Conservation (phyloP, 1,140 invertebrate species). For the Melanaphis sacchari region DNA sequence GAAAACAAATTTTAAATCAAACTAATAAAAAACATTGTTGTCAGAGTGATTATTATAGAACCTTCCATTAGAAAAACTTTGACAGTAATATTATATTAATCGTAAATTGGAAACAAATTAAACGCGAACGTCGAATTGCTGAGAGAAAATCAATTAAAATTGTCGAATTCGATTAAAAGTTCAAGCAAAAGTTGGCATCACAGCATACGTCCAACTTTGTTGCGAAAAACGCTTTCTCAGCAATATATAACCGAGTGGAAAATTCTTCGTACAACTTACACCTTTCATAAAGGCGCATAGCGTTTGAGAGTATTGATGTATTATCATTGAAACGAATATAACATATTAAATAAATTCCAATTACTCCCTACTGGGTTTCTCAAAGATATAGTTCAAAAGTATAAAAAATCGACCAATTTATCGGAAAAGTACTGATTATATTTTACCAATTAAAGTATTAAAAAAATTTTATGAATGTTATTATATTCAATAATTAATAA, state of each 20-base stretch:
- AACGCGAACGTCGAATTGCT: not conserved
- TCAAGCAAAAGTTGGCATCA: not conserved
- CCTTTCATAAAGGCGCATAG: not conserved
- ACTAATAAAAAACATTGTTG: not conserved
- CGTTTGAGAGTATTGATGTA: no score
- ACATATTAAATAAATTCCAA: no score
- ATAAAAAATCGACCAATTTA: no score
- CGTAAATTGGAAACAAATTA: constrained; percentile 13
- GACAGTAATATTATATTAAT: not conserved
- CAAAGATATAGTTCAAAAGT: no score
- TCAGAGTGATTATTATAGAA: no score
- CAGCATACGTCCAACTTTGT: not conserved
- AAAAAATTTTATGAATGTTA: no score
- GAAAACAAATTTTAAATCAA: not conserved
- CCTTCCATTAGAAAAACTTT: not conserved
- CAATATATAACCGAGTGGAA: not conserved
- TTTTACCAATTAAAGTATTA: no score
- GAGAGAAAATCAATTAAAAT: not conserved
- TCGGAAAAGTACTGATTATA: no score
- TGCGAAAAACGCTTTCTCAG: not conserved
- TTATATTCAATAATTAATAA: not conserved
- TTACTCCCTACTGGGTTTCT: no score
- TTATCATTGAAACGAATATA: no score
- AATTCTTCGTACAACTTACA: not conserved
- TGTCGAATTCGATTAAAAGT: not conserved